These are phyloP conservation scores for Cephus rjabovi DNA, from an alignment of 2,888 invertebrate genomes.

Conservation along the genomic window DNA sequence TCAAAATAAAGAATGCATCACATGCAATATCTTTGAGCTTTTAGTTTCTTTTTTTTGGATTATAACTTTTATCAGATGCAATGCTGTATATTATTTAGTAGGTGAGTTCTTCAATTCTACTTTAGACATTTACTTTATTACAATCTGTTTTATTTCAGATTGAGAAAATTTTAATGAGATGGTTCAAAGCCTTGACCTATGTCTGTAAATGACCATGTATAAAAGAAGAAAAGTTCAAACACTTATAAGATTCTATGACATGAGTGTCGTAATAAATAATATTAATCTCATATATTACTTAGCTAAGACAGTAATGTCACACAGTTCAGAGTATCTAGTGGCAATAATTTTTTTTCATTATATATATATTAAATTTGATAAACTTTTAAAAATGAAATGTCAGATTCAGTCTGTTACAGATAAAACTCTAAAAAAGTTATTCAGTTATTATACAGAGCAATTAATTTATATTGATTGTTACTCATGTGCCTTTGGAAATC, in stretches of 20 bases:
- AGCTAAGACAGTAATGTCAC: slow-evolving; percentile 31
- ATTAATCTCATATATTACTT: slow-evolving; percentile 10
- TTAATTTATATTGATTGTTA: slow-evolving; percentile 39
- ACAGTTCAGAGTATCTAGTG: slow-evolving; percentile 42
- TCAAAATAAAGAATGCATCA: neutral
- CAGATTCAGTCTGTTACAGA: slow-evolving; percentile 37
- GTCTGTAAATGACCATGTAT: neutral
- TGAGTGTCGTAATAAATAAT: neutral
- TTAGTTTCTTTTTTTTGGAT: neutral
- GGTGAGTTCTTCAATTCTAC: neutral
- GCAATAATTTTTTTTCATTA: slow-evolving; percentile 44
- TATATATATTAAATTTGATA: slow-evolving; percentile 32
- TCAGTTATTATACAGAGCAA: slow-evolving; percentile 25
- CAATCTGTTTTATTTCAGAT: neutral
- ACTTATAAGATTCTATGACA: neutral
- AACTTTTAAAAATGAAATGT: slow-evolving; percentile 31
- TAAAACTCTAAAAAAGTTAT: slow-evolving; percentile 30
- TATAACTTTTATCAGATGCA: neutral
- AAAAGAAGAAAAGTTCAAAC: neutral
- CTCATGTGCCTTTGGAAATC: slow-evolving; percentile 44
- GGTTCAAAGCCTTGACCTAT: neutral
- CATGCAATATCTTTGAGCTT: neutral
- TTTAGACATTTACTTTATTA: neutral
- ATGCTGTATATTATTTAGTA: neutral
- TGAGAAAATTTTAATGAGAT: neutral